Conservation (phyloP, 37 sponge, comb jelly and placozoan species). For the Halisarca cf. caerulea region DNA sequence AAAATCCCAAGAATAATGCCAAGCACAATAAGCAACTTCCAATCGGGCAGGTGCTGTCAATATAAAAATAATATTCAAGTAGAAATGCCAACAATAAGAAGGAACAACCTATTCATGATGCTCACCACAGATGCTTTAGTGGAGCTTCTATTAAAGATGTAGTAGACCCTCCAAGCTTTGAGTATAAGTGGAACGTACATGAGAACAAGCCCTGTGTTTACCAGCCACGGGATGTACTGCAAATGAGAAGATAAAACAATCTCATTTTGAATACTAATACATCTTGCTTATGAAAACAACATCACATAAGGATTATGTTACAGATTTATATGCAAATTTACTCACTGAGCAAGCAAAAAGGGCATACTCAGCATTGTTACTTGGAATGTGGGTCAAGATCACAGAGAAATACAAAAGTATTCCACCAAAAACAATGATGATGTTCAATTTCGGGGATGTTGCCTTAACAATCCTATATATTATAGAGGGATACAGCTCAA, state of each 20-base stretch:
- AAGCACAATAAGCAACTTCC: neutral
- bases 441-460: neutral
- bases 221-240: neutral
- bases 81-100: too few relatives aligned
- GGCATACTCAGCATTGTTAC: neutral
- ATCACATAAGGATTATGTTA: too few relatives aligned
- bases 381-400: neutral
- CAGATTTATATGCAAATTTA: neutral
- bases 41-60: neutral
- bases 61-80: too few relatives aligned
- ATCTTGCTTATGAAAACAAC: too few relatives aligned
- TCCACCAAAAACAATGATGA: neutral
- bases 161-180: neutral
- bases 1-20: neutral
- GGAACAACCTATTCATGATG: too few relatives aligned
- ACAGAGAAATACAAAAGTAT: neutral
- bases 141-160: neutral
- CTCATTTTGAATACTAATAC: too few relatives aligned
- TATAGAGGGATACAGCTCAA: neutral
- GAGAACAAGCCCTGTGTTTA: neutral
- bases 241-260: too few relatives aligned
- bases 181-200: neutral
- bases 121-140: neutral
- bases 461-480: slow-evolving; percentile 10
- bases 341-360: neutral